phyloP scores from a whole-genome alignment of 2,888 invertebrate species.

The Apamea epomidion region DNA sequence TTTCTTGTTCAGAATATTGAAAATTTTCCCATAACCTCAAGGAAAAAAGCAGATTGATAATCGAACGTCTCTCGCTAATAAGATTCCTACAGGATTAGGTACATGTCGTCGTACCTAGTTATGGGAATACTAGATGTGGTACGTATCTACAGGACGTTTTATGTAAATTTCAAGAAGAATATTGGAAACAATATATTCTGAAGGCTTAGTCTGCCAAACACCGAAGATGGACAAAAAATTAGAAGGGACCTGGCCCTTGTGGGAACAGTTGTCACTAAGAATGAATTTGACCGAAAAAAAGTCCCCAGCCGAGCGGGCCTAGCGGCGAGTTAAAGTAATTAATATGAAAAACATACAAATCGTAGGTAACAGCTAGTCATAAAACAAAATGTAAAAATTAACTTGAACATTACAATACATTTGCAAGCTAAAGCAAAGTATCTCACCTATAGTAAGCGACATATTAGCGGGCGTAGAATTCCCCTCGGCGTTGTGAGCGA shows the following conservation, averaged over 20 bases:
- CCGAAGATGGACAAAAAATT: background rate
- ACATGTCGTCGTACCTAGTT: background rate
- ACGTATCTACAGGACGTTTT: background rate
- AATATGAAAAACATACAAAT: background rate
- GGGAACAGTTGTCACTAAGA: background rate
- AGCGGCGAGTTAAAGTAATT: background rate
- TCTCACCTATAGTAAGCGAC: constrained; percentile 69
- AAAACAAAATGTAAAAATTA: background rate
- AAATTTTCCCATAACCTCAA: background rate
- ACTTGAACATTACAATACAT: background rate
- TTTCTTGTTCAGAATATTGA: background rate
- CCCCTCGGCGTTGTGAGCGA: constrained; percentile 83
- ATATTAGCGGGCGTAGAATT: constrained; percentile 78
- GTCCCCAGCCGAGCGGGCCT: background rate
- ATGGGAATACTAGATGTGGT: background rate
- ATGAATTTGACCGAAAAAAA: background rate
- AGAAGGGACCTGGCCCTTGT: no score
- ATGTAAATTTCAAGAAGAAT: background rate
- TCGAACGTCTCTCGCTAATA: background rate
- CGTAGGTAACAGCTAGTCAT: background rate
- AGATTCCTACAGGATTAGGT: background rate
- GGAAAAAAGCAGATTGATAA: background rate
- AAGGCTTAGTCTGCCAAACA: background rate
- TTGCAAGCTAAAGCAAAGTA: background rate
- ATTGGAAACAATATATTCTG: background rate